Percentiles rank a stretch among this genome's conserved stretches.
phyloP scores from a whole-genome alignment of 2,888 invertebrate species.

The Anthoptus insignis region DNA sequence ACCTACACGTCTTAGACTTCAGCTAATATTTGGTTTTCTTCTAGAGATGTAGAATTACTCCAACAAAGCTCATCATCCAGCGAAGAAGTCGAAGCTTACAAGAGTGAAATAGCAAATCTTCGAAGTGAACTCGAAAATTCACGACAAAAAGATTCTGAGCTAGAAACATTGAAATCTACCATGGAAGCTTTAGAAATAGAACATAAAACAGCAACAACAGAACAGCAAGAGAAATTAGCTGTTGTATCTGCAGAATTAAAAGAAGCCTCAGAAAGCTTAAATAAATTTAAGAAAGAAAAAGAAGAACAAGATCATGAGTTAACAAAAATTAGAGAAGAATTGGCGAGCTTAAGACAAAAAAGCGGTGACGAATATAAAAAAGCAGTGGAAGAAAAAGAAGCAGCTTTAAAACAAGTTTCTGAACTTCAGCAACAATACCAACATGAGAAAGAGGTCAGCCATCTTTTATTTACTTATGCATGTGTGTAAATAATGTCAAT shows the following conservation, averaged over 20 bases:
- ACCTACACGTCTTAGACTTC: too few species aligned
- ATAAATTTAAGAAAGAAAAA: constrained; percentile 67
- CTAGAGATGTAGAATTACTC: constrained; percentile 78
- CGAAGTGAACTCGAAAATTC: constrained; percentile 80
- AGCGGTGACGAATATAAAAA: constrained; percentile 76
- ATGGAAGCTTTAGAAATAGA: constrained; percentile 79
- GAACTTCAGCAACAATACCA: constrained; percentile 67
- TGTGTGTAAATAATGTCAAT: constrained; percentile 10
- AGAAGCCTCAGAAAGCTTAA: constrained; percentile 71
- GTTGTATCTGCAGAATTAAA: constrained; percentile 69
- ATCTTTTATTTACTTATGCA: constrained; percentile 20
- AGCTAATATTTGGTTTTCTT: constrained; percentile 26
- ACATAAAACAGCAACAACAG: constrained; percentile 73
- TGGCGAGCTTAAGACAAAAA: constrained; percentile 67
- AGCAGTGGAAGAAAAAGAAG: constrained; percentile 71
- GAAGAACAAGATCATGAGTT: constrained; percentile 70
- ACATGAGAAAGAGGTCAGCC: constrained; percentile 79
- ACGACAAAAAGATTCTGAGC: constrained; percentile 84
- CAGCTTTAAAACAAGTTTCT: constrained; percentile 66
- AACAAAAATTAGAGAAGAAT: constrained; percentile 70
- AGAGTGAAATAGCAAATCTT: constrained; percentile 71
- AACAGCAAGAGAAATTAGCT: constrained; percentile 73
- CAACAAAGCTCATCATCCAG: constrained; percentile 80
- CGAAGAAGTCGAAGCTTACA: constrained; percentile 80
- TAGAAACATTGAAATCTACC: constrained; percentile 75